These are phyloP conservation scores for Eupithecia vulgata DNA, from an alignment of 2,888 invertebrate species.

Conservation along the genomic window DNA sequence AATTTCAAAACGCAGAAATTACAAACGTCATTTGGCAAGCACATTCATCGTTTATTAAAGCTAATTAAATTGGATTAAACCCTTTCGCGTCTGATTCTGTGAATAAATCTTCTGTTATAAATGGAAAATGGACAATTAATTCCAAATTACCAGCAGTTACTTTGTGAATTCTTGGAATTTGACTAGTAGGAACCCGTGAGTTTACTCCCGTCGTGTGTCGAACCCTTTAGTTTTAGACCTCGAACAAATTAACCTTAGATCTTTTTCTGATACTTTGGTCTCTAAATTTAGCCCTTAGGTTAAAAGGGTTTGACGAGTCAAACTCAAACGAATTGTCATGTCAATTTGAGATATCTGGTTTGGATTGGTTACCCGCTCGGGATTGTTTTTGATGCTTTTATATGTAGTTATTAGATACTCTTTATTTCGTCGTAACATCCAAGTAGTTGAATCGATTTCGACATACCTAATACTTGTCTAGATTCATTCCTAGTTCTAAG, in stretches of 20 bases:
- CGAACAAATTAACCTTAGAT: background rate
- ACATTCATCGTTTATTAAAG: constrained; percentile 38
- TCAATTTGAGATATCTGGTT: background rate
- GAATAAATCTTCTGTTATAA: constrained; percentile 44
- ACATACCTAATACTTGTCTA: too few species aligned
- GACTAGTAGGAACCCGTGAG: constrained; percentile 32
- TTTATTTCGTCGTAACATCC: too few species aligned
- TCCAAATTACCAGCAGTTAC: constrained; percentile 44
- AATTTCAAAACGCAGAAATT: constrained; percentile 6
- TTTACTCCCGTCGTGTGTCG: background rate
- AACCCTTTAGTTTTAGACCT: background rate
- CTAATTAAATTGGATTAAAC: constrained; percentile 46
- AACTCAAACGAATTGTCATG: background rate
- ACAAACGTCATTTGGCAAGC: constrained; percentile 19
- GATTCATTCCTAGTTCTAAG: too few species aligned
- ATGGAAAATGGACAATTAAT: constrained; percentile 47
- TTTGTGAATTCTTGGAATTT: constrained; percentile 50
- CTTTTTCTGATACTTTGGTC: background rate
- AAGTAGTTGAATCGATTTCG: too few species aligned
- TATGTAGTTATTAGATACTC: too few species aligned
- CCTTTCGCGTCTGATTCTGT: constrained; percentile 45
- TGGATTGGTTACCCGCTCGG: too few species aligned
- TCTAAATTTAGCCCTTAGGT: background rate
- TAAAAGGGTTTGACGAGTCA: background rate
- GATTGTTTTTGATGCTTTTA: too few species aligned